Evolutionary conservation across 2,113 vertebrate species (phyloP).

Genomic region (Bufo gargarizans): DNA sequence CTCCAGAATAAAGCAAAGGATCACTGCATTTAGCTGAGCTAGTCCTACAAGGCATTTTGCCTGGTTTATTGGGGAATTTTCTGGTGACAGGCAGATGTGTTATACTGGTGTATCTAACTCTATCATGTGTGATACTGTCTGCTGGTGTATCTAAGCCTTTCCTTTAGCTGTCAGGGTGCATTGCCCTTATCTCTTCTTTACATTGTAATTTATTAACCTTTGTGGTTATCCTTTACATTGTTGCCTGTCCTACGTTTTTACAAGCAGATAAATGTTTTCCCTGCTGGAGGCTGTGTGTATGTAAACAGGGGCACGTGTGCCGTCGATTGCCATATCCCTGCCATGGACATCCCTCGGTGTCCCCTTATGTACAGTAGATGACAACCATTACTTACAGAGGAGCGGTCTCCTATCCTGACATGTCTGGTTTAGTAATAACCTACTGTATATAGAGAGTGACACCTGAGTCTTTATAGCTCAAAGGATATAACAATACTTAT

Average conservation of each 20-base stretch:
- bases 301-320: neutral
- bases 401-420: too few species aligned
- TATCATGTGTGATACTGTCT: neutral
- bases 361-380: neutral
- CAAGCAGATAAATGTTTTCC: slow-evolving; percentile 13
- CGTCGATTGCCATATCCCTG: neutral
- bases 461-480: too few species aligned
- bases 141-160: neutral
- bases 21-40: neutral
- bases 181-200: neutral
- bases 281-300: neutral
- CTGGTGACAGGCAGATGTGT: too few species aligned
- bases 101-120: neutral
- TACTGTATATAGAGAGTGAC: too few species aligned
- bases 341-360: neutral
- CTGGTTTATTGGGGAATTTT: too few species aligned
- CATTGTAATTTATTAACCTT: slow-evolving; percentile 6
- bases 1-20: too few species aligned
- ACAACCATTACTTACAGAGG: too few species aligned
- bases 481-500: too few species aligned
- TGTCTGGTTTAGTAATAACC: too few species aligned
- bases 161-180: neutral
- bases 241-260: neutral
- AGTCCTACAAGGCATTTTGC: neutral
- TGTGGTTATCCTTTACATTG: neutral